Conservation (phyloP, 2,888 invertebrate genomes). For the Lottia scabra region DNA sequence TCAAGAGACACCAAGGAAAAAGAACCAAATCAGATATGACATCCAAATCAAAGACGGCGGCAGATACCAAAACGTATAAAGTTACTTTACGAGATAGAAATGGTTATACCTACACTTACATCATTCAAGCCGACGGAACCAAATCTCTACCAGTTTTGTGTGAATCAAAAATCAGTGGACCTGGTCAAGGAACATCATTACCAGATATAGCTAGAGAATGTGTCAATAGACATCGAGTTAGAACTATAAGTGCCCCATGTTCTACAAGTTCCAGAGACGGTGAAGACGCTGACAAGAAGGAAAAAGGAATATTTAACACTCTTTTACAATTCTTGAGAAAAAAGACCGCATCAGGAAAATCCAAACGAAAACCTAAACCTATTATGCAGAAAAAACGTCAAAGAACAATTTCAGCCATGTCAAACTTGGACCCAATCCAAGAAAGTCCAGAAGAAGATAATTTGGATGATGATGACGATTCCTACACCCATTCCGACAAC, state of each 20-base stretch:
- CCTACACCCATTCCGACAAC: constrained; percentile 47
- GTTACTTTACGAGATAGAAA: constrained; percentile 57
- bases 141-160: constrained; percentile 55
- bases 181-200: constrained; percentile 23
- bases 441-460: constrained; percentile 62
- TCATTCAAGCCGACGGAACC: constrained; percentile 58
- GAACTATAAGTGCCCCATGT: constrained; percentile 14
- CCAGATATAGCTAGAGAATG: constrained; percentile 27
- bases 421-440: constrained; percentile 61
- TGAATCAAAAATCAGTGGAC: constrained; percentile 39
- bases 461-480: constrained; percentile 48
- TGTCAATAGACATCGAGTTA: constrained; percentile 7
- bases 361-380: constrained; percentile 55
- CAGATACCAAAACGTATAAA: constrained; percentile 54
- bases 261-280: constrained; percentile 30
- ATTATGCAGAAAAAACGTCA: constrained; percentile 56
- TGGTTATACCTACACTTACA: constrained; percentile 59
- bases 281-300: constrained; percentile 53
- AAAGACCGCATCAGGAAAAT: constrained; percentile 46
- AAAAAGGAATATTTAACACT: constrained; percentile 56
- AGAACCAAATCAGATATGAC: constrained; percentile 45
- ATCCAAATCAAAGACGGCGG: constrained; percentile 11
- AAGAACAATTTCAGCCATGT: constrained; percentile 60
- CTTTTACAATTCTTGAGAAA: constrained; percentile 52
- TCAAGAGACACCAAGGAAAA: constrained; percentile 43